Base-by-base conservation (phyloP, 2,888 invertebrate genomes). In the Diaprepes abbreviatus region DNA sequence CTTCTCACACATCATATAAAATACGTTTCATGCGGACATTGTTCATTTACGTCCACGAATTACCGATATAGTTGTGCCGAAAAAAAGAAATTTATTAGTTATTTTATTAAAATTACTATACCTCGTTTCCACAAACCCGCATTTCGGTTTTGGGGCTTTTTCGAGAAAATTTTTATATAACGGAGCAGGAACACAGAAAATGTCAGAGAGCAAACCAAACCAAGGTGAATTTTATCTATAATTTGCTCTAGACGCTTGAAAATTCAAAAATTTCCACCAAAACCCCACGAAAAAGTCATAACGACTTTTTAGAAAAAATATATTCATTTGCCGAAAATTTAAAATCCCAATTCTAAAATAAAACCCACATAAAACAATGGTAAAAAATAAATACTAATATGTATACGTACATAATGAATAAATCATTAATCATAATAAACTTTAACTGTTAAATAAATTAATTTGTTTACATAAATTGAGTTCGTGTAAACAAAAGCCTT, bases 121-220 rank as follows among this genome's bases (percentile, higher is more conserved):
- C 75, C 75, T 64, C 78, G 85, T 86, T 85, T 85, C 85, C 85
- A 81, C 83, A 80, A 85, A 85, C 82, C 79, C 79, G 77, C 81
- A 81, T 81, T 85, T 83, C 82, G 79, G 83, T 86, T 86, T 86
- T 86, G 85, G 83, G 82, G 85, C 86, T 86, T 86, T 86, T 86
- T 86, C 86, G 85, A 86, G 86, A 86, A 86, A 86, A 86, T 85
- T 86, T 85, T 86, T 86, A 87, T 86, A 86, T 86, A 86, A 86
- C 83, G 85, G 85, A 86, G 74, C 85, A 86, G 86, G 86, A 84
- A 77, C 81, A 76, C 85, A 86, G 82, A 79, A 85, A 70, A 72
- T 68, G 62, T 66, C 59, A 68, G 74, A 73, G 74, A 75, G 79
- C 79, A 60, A 10, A 36, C 24, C 33, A 50, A n/a, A 4, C 28